Evolutionary conservation across 2,888 invertebrate genomes (phyloP).

Genomic region (Drosophila merina): DNA sequence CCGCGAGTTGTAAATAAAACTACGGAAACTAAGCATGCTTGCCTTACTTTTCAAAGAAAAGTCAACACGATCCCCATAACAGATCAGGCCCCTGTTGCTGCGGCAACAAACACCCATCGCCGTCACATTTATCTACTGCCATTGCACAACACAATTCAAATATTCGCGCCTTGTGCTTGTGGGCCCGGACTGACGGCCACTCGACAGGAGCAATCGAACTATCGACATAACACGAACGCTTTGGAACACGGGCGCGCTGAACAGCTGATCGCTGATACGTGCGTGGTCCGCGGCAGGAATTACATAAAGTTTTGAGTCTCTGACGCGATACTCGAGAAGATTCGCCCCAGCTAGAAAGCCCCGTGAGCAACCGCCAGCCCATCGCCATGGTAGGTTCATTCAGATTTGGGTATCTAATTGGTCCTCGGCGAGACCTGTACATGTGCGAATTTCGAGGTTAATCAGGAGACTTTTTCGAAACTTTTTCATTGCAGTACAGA

Average conservation of each 20-base stretch:
- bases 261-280: conserved; percentile 66
- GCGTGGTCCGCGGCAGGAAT: conserved; percentile 69
- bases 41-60: conserved; percentile 13
- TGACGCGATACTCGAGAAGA: conserved; percentile 53
- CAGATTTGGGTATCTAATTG: conserved; percentile 10
- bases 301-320: conserved; percentile 80
- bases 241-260: conserved; percentile 47
- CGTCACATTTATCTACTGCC: conserved; percentile 4
- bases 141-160: conserved; percentile 24
- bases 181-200: conserved; percentile 24
- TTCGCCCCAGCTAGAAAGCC: conserved; percentile 49
- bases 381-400: conserved; percentile 74
- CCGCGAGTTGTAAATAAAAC: not conserved
- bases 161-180: conserved; percentile 38
- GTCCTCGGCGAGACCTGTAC: conserved; percentile 11
- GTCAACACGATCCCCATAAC: conserved; percentile 10
- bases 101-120: conserved; percentile 7
- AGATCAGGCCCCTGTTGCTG: conserved; percentile 12
- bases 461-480: conserved; percentile 23
- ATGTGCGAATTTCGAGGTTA: conserved; percentile 72
- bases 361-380: conserved; percentile 47
- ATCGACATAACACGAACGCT: conserved; percentile 10
- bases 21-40: conserved; percentile 2
- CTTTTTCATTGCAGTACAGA: conserved; percentile 73
- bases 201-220: conserved; percentile 8